Evolutionary conservation across 2,113 vertebrate genomes (phyloP), one percentile per base, ranked within the genome.

Genomic region (Rallus limicola): DNA sequence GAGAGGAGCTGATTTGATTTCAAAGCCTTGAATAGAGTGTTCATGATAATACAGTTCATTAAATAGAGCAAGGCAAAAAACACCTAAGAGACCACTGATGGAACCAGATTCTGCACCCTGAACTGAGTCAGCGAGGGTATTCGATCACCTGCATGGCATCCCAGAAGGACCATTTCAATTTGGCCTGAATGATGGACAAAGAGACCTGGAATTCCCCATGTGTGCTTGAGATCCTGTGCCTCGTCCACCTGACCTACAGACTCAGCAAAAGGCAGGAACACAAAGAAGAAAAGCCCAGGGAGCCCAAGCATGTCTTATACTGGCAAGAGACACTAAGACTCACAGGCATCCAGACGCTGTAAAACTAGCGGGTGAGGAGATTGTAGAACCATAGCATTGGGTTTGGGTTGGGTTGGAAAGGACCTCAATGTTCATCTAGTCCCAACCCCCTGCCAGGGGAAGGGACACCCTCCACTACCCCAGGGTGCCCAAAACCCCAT

Each of bases 1-100:
- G 68, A 92, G 75, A 83, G 68, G 56, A 86, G 56, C 71, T 95
- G 38, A 95, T 96, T 97, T 94, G 83, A 91, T 86, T 95, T 97
- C 95, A 94, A 95, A 94, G 85, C 50, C 55, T 90, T 95, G 67
- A 93, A 83, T 58, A 42, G 86, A 93, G 86, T 70, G 76, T 60
- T 92, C 81, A 33, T 33, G 88, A 92, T 80, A 95, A 95, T 33
- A 34, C 11, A 52, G 68, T 67, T 92, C 89, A 94, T 96, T 92
- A 87, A 95, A 83, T 12, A 87, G 74, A 72, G 40, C 25, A 64
- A 81, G 68, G 74, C 5, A 78, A 96, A 91, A 90, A 72, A 16
- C 62, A 92, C 88, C 83, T 77, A 48, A 53, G 44, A 70, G 68
- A 58, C 13, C 44, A 80, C 23, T 44, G 72, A n/a, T 33, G 65